phyloP scores from a whole-genome alignment of 2,113 vertebrate genomes.

The Sterrhoptilus dennistouni region DNA sequence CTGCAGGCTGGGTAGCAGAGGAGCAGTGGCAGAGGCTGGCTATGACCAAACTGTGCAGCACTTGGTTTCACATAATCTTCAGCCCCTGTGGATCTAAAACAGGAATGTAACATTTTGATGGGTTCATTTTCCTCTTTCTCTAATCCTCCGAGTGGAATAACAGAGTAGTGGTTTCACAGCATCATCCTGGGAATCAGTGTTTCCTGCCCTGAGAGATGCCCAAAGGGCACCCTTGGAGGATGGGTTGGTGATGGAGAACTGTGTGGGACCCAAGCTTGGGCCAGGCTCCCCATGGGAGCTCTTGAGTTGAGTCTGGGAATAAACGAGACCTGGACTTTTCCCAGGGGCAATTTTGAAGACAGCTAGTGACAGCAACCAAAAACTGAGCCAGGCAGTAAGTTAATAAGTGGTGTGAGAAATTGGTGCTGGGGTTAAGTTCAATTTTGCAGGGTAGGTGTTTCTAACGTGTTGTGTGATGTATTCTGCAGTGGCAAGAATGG shows the following conservation, averaged over 20 bases:
- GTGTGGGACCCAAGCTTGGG: neutral
- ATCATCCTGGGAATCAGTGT: no score
- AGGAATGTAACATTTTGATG: neutral
- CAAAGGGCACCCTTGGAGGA: neutral
- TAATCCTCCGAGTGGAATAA: neutral
- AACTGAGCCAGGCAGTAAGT: neutral
- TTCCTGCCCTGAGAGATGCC: neutral
- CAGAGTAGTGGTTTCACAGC: neutral
- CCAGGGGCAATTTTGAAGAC: neutral
- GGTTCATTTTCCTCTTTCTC: neutral
- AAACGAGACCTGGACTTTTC: rapidly evolving
- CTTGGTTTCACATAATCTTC: neutral
- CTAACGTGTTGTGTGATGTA: neutral
- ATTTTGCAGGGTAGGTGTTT: neutral
- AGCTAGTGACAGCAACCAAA: neutral
- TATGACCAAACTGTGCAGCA: neutral
- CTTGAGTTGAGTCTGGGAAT: neutral
- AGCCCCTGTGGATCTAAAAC: neutral
- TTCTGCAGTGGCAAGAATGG: neutral
- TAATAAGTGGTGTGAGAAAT: neutral
- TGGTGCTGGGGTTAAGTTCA: neutral
- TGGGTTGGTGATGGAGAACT: rapidly evolving
- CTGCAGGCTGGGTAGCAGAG: neutral
- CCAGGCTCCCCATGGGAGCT: neutral
- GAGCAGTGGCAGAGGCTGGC: neutral